Evolutionary conservation across 2,888 invertebrate species (phyloP).

Genomic region (Odontocerum albicorne): DNA sequence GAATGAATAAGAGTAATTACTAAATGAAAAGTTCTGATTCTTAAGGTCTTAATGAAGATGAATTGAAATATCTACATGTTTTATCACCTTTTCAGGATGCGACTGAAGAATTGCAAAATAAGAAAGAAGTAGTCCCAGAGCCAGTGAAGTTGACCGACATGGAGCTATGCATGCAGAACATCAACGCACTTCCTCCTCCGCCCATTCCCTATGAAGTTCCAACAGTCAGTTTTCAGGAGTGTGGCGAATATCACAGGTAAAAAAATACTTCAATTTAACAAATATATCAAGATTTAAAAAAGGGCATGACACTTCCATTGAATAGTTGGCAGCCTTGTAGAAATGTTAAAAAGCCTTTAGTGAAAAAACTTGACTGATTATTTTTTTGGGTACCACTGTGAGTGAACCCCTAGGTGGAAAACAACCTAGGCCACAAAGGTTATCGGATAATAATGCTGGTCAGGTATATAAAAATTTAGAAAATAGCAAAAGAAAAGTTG

Average conservation of each 20-base stretch:
- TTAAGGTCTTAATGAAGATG: background rate
- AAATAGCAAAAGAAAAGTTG: too few relatives aligned
- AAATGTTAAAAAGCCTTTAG: too few relatives aligned
- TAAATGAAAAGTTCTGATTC: background rate
- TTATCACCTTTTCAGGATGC: conserved; percentile 5
- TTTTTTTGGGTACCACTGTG: too few relatives aligned
- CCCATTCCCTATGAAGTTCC: conserved; percentile 5
- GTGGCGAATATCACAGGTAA: conserved; percentile 7
- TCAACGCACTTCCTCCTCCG: conserved; percentile 3
- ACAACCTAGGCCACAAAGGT: too few relatives aligned
- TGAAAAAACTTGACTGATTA: too few relatives aligned
- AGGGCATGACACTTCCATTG: too few relatives aligned
- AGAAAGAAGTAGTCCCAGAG: conserved; percentile 1
- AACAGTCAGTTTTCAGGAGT: conserved; percentile 6
- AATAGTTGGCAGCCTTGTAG: too few relatives aligned
- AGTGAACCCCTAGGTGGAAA: too few relatives aligned
- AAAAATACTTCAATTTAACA: background rate
- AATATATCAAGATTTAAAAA: too few relatives aligned
- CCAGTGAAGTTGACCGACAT: conserved; percentile 3
- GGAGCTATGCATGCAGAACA: conserved; percentile 8
- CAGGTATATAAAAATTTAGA: too few relatives aligned
- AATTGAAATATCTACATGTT: too few relatives aligned
- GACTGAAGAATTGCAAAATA: background rate
- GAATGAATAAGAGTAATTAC: background rate
- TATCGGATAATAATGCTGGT: too few relatives aligned